phyloP scores from a whole-genome alignment of 2,113 vertebrate genomes.

The Leptobrachium leishanense region DNA sequence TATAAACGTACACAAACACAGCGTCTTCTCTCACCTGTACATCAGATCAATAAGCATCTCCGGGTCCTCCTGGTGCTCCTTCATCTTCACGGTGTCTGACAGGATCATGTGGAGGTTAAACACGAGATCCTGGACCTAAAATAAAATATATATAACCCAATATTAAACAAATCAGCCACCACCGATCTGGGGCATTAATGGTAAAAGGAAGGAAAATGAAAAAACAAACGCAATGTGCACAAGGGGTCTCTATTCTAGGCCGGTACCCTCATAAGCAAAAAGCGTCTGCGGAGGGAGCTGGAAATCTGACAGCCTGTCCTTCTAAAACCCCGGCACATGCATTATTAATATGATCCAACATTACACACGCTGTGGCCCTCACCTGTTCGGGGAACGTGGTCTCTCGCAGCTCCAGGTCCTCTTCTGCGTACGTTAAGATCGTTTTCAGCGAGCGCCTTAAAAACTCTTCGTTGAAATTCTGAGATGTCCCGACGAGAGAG shows the following conservation, averaged over 20 bases:
- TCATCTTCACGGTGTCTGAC: slow-evolving; percentile 98
- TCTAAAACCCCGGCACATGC: too few relatives aligned
- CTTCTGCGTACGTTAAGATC: slow-evolving; percentile 93
- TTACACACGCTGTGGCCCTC: neutral
- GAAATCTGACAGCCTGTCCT: too few relatives aligned
- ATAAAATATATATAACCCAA: slow-evolving; percentile 4
- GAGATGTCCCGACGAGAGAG: slow-evolving; percentile 93
- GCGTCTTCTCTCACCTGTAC: slow-evolving; percentile 81
- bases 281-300: too few relatives aligned
- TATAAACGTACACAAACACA: too few relatives aligned
- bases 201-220: too few relatives aligned
- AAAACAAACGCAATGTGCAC: too few relatives aligned
- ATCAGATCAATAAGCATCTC: slow-evolving; percentile 98
- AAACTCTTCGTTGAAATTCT: slow-evolving; percentile 97
- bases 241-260: too few relatives aligned
- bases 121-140: slow-evolving; percentile 93
- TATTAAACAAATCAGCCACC: too few relatives aligned
- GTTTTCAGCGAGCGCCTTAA: slow-evolving; percentile 93
- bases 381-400: slow-evolving; percentile 97
- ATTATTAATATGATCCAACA: neutral
- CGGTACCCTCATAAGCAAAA: too few relatives aligned
- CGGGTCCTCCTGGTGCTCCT: slow-evolving; percentile 97
- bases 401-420: slow-evolving; percentile 90
- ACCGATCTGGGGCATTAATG: too few relatives aligned
- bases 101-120: slow-evolving; percentile 99